Conservation (phyloP, 1,140 invertebrate species). For the Mya arenaria region DNA sequence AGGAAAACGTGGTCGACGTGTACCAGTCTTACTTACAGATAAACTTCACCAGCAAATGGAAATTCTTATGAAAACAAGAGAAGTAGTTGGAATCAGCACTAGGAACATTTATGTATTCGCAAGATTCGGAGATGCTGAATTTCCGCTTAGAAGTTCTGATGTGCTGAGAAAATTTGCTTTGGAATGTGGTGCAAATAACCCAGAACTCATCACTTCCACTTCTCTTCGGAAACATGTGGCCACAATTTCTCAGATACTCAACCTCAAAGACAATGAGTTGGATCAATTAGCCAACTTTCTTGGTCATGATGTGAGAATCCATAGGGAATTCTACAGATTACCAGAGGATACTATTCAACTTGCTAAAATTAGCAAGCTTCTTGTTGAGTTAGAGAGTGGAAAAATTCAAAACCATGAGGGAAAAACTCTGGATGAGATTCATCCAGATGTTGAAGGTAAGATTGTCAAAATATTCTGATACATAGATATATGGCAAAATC, state of each 20-base stretch:
- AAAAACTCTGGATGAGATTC: too few species aligned
- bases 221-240: slow-evolving; percentile 66
- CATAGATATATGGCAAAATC: too few species aligned
- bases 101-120: slow-evolving; percentile 55
- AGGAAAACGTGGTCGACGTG: slow-evolving; percentile 50
- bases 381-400: too few species aligned
- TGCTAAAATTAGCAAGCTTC: too few species aligned
- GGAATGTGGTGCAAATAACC: slow-evolving; percentile 29
- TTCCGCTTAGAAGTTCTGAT: slow-evolving; percentile 35
- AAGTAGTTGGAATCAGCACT: background rate
- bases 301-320: slow-evolving; percentile 53
- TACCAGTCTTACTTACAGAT: slow-evolving; percentile 29
- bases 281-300: slow-evolving; percentile 56
- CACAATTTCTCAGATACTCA: slow-evolving; percentile 53
- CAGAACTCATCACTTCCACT: slow-evolving; percentile 71
- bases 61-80: slow-evolving; percentile 7
- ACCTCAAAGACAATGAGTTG: slow-evolving; percentile 59
- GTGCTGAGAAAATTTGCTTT: slow-evolving; percentile 29
- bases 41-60: background rate
- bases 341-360: slow-evolving; percentile 60
- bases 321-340: slow-evolving; percentile 58
- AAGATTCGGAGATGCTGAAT: slow-evolving; percentile 1
- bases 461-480: too few species aligned
- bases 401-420: too few species aligned
- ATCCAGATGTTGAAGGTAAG: too few species aligned